Evolutionary conservation across 2,888 invertebrate species (phyloP).

Genomic region (Microplitis deprimator): DNA sequence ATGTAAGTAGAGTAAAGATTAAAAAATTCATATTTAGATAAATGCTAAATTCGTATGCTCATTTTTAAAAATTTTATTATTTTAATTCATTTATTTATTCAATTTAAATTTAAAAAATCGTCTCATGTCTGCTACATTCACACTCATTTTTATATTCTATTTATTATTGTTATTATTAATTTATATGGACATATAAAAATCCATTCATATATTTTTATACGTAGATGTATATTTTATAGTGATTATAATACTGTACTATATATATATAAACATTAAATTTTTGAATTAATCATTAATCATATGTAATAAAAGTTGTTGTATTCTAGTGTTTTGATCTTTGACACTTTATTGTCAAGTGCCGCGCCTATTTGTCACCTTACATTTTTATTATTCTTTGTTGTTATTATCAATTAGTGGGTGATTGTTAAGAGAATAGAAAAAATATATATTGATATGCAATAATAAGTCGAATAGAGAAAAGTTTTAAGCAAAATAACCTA

Average conservation of each 20-base stretch:
- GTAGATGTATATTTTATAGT: not conserved
- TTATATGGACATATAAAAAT: no score
- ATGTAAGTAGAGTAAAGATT: no score
- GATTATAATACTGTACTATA: not conserved
- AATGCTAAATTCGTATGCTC: no score
- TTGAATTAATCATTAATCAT: not conserved
- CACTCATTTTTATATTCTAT: no score
- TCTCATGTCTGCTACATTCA: no score
- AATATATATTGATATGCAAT: not conserved
- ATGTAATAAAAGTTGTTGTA: slow-evolving; percentile 16
- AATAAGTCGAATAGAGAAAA: not conserved
- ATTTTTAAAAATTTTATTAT: no score
- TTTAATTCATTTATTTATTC: no score
- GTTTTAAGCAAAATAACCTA: slow-evolving; percentile 17
- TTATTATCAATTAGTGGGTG: not conserved
- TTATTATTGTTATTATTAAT: no score
- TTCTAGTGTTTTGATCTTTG: slow-evolving; percentile 17
- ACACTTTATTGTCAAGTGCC: slow-evolving; percentile 30
- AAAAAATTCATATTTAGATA: no score
- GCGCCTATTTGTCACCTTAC: slow-evolving; percentile 21
- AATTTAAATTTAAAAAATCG: no score
- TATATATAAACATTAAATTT: not conserved
- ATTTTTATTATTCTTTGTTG: not conserved
- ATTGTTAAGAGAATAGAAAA: no score
- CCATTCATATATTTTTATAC: not conserved